Conservation (phyloP, 2,113 vertebrate genomes). For the Rhabdornis inornatus region DNA sequence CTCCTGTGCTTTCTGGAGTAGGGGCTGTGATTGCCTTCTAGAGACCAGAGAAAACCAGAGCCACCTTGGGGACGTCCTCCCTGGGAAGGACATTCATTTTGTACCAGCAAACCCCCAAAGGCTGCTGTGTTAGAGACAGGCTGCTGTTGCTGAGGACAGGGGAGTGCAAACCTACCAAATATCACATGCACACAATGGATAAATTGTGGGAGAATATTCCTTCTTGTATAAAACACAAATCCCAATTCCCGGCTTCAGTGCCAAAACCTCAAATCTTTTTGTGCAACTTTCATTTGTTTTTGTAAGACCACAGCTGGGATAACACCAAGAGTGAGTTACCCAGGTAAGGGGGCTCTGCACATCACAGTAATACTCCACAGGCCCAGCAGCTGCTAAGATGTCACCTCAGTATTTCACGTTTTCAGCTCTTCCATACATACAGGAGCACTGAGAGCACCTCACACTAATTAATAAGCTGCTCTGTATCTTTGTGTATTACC, state of each 20-base stretch:
- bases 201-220: background rate
- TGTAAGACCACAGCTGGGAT: background rate
- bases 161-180: background rate
- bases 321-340: background rate
- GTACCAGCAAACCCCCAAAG: background rate
- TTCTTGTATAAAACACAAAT: background rate
- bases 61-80: background rate
- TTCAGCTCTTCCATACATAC: constrained; percentile 1
- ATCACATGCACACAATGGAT: background rate
- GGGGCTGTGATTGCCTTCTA: background rate
- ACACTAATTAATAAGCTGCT: constrained; percentile 52
- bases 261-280: background rate
- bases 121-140: background rate
- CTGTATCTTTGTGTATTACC: constrained; percentile 13
- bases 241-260: background rate
- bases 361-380: background rate
- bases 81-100: background rate
- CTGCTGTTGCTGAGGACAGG: background rate
- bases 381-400: background rate
- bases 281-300: background rate
- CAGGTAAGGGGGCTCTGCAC: background rate
- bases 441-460: constrained; percentile 8
- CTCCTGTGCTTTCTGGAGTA: background rate
- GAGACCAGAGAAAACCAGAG: background rate
- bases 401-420: background rate